Conservation (phyloP, 2,113 vertebrate species). For the Alligator mississippiensis region DNA sequence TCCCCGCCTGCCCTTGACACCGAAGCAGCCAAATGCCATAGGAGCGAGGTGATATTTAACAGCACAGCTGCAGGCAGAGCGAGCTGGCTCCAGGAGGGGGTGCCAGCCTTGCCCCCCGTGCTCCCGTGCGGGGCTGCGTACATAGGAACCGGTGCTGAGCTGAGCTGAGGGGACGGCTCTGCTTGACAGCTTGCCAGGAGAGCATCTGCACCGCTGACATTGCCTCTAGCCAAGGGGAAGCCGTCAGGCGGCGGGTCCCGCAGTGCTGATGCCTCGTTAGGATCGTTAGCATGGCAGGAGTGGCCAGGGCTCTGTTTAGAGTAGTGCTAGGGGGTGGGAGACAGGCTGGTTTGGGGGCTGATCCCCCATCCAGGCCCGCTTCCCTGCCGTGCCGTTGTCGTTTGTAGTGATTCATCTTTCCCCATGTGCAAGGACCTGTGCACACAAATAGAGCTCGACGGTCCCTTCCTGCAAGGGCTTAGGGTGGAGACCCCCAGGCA, state of each 20-base stretch:
- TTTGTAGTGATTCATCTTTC: background rate
- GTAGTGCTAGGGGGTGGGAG: background rate
- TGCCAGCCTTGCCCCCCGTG: slow-evolving; percentile 48
- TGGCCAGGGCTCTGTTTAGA: background rate
- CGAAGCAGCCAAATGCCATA: slow-evolving; percentile 70
- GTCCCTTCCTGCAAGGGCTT: background rate
- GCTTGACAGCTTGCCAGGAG: slow-evolving; percentile 52
- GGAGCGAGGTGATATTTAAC: slow-evolving; percentile 63
- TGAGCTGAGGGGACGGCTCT: background rate
- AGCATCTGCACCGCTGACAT: slow-evolving; percentile 31
- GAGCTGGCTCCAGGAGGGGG: background rate
- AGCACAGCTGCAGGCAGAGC: slow-evolving; percentile 52
- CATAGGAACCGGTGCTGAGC: background rate
- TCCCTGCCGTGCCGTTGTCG: background rate
- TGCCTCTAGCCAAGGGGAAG: background rate
- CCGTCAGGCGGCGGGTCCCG: background rate
- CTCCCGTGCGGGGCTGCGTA: background rate
- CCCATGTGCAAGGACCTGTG: background rate
- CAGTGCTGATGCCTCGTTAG: background rate
- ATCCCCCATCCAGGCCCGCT: background rate
- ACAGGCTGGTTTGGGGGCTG: background rate
- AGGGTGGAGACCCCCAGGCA: background rate
- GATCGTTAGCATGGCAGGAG: background rate
- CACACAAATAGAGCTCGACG: background rate
- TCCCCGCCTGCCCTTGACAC: background rate